Percentiles rank a stretch among this genome's conserved stretches.
Conservation (phyloP, 2,888 invertebrate genomes). For the Orthosia incerta region DNA sequence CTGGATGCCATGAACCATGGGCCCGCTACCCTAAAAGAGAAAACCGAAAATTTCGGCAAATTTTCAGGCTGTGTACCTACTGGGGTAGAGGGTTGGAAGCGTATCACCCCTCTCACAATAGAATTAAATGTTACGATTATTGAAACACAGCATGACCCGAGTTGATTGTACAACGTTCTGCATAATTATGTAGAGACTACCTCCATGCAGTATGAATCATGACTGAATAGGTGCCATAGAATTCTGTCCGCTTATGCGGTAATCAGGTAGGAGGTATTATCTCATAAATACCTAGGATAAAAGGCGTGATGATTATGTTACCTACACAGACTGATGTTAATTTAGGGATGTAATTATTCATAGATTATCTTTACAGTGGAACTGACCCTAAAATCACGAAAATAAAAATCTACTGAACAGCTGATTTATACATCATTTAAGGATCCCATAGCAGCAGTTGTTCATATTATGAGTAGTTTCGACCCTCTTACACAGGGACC, state of each 20-base stretch:
- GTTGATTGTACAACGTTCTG: slow-evolving; percentile 33
- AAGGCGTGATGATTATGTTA: too few relatives aligned
- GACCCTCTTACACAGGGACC: too few relatives aligned
- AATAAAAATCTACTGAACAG: background rate
- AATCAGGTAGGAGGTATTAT: background rate
- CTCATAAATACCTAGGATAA: too few relatives aligned
- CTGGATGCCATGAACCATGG: background rate
- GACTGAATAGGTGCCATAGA: background rate
- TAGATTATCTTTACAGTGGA: too few relatives aligned
- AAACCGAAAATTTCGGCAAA: background rate
- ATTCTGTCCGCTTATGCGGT: background rate
- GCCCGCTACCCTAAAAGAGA: background rate
- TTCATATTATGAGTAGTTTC: background rate
- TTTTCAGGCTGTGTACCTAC: background rate
- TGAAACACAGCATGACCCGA: slow-evolving; percentile 23
- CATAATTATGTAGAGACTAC: background rate
- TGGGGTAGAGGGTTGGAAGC: background rate
- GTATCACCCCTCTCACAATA: background rate
- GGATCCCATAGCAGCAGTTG: too few relatives aligned
- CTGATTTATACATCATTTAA: background rate
- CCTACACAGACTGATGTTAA: too few relatives aligned
- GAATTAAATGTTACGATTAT: slow-evolving; percentile 25
- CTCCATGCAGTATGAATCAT: background rate
- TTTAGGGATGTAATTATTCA: too few relatives aligned
- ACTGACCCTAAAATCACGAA: background rate